Base-by-base conservation (phyloP, 2,888 invertebrate species). In the Coremacera marginata region DNA sequence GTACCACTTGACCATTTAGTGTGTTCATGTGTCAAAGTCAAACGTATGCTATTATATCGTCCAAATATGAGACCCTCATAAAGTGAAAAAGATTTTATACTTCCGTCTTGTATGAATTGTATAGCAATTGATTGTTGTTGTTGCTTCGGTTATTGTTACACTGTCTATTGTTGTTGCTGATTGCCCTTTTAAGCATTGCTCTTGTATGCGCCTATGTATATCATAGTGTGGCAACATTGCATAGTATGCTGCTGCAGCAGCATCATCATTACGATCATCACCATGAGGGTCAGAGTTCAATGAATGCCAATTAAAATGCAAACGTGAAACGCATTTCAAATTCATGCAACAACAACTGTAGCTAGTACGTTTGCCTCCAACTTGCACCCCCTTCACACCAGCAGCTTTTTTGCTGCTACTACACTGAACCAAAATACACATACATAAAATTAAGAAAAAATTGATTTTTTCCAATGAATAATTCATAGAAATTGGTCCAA, bases 201-300 rank as follows among this genome's bases (percentile, higher is more conserved):
- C 14, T 60, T 22, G 25, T 60, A 14, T 11, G 44, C 14, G 44
- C 11, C 44, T 14, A 44, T 11, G 11, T 44, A 44, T 44, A 44
- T 44, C 44, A 44, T 44, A 44, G 44, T 44, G 44, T 44, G 11
- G 62, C 27, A 55, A 55, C 55, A n/a, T 55, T 22, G 55, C 19
- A 19, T 5, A 7, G 9, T 37, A 37, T 7, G 37, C 37, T 37
- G 37, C 37, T 5, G 37, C 37, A 37, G 8, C 8, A 25, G 11
- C 22, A 25, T 11, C n/a, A 22, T 22, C 55, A 25, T 16, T 25
- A 19, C 14, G 14, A 25, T 27, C 9, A 19, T 16, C 19, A 19
- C 16, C 34, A 84, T 84, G 84, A 83, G 84, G 84, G 86, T 84
- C 85, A 85, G 82, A 86, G 86, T 86, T 85, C 85, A 85, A 86